Conservation (phyloP, 2,888 invertebrate species). For the Tupiocoris notatus region DNA sequence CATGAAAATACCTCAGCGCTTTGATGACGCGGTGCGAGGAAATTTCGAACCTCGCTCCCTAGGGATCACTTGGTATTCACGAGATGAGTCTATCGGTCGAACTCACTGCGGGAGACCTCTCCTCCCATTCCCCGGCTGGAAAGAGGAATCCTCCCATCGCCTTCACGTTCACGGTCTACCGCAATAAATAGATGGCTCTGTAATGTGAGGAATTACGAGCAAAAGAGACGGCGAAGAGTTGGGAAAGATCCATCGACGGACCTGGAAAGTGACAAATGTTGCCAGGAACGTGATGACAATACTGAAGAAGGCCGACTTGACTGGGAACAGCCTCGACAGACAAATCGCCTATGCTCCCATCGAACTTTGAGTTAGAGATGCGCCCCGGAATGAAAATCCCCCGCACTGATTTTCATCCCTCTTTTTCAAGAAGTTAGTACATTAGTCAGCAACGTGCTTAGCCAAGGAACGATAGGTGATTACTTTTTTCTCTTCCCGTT, state of each 20-base stretch:
- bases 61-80: neutral
- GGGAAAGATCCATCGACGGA: neutral
- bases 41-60: too few species aligned
- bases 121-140: neutral
- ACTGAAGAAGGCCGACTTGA: neutral
- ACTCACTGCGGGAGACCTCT: neutral
- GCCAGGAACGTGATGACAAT: constrained; percentile 40
- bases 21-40: too few species aligned
- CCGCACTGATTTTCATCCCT: neutral
- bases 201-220: constrained; percentile 43
- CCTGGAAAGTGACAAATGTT: constrained; percentile 42
- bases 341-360: neutral
- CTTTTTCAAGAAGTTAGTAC: neutral
- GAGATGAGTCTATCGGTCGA: neutral
- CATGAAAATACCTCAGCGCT: too few species aligned
- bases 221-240: neutral
- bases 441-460: neutral
- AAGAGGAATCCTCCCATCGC: too few species aligned
- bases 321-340: neutral
- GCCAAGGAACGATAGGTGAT: neutral
- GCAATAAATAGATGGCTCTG: constrained; percentile 43
- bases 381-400: neutral
- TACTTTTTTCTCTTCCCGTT: neutral
- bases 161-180: neutral
- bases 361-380: neutral